Evolutionary conservation across 2,113 vertebrate species (phyloP).

Genomic region (Cichladusa arquata): DNA sequence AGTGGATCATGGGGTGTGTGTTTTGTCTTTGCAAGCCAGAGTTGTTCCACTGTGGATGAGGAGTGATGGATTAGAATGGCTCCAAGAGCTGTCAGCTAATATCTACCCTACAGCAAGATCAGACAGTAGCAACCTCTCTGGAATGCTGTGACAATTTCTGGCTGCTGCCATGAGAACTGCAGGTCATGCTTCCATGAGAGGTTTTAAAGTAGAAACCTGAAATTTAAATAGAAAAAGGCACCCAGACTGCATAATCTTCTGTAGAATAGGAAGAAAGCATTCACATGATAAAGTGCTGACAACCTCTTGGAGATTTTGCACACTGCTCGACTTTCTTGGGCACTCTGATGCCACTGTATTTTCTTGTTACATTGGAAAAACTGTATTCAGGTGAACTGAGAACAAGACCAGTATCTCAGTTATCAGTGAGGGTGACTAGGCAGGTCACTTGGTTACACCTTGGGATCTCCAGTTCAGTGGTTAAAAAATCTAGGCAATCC

Average conservation of each 20-base stretch:
- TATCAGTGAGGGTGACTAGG: not conserved
- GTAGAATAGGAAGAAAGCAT: not conserved
- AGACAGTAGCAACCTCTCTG: not conserved
- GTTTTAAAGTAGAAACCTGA: not conserved
- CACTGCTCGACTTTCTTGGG: not conserved
- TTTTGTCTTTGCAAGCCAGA: not conserved
- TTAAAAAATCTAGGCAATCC: not conserved
- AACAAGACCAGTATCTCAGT: not conserved
- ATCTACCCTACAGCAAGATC: not conserved
- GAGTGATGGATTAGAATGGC: not conserved
- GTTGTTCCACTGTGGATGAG: not conserved
- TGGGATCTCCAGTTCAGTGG: not conserved
- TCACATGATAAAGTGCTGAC: not conserved
- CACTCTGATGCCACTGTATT: not conserved
- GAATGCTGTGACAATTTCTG: conserved; percentile 4
- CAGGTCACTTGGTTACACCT: not conserved
- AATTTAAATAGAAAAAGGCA: not conserved
- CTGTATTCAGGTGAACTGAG: not conserved
- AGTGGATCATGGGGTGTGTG: not conserved
- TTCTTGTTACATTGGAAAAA: not conserved
- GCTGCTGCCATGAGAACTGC: not conserved
- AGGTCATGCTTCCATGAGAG: not conserved
- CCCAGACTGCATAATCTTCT: not conserved
- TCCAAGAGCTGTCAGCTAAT: conserved; percentile 2
- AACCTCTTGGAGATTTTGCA: not conserved